Base-by-base conservation (phyloP, 2,113 vertebrate genomes). In the Anolis sagrei region DNA sequence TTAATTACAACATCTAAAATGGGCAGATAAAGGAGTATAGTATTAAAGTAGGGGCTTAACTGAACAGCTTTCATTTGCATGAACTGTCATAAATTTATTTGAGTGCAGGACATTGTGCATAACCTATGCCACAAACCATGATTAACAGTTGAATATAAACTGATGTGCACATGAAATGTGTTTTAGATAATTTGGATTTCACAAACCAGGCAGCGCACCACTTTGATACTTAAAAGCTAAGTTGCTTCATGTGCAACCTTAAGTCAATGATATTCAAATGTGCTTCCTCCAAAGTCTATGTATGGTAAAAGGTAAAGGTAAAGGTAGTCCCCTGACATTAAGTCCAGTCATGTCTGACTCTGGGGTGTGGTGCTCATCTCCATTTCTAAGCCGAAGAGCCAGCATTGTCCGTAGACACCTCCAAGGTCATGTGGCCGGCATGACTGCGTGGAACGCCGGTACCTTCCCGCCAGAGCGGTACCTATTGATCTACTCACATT, bases 1-100 rank as follows among this genome's bases (percentile, higher is more conserved):
- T 23, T n/a, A 27, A 7, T 2, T 48, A 48, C 14, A 29, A 36
- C 18, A 4, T 44, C 34, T 44, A 29, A 11, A 25, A 61, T 4
- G 83, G 61, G 89, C 86, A 86, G 87, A 91, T 13, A 91, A 76
- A 84, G 79, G 66, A 18, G 36, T 72, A n/a, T 14, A 51, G 29
- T 51, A 51, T 6, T 54, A 54, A 29, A 48, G 44, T 27, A 39
- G 34, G 34, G 25, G 18, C 62, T 10, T 64, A 92, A 44, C 11
- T 80, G 48, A 86, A 76, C 4, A 85, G 1, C 11, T 1, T 44
- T 70, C 14, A 79, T 34, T 89, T 82, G 64, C 25, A 3, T 1
- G 29, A 72, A 44, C 83, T 19, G 66, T 19, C 85, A 82, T 29
- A 87, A 44, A 76, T 76, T 68, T 34, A n/a, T 76, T 44, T 89